Percentiles rank a stretch among this genome's conserved stretches.
Evolutionary conservation across 1,140 invertebrate genomes (phyloP).

Genomic region (Anoplolepis gracilipes): DNA sequence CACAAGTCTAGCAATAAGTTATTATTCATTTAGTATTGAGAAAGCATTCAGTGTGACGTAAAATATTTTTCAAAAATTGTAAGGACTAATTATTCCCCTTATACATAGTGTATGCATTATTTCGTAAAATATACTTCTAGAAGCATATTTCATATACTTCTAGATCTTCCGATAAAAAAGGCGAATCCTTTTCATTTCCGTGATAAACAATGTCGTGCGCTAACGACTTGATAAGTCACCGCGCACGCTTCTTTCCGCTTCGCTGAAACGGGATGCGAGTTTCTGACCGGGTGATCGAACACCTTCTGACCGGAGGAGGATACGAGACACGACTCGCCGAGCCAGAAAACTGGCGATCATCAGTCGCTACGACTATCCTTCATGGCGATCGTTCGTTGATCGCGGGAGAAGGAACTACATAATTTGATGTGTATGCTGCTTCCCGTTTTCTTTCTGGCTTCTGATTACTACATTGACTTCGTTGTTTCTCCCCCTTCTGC

Average conservation of each 20-base stretch:
- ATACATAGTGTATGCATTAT: background rate
- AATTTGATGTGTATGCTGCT: conserved; percentile 27
- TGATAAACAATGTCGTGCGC: background rate
- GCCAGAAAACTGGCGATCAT: background rate
- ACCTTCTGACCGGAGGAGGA: background rate
- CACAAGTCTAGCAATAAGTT: background rate
- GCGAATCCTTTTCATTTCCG: conserved; percentile 12
- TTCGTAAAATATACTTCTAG: no score
- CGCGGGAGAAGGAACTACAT: background rate
- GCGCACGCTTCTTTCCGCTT: conserved; percentile 1
- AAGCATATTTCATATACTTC: background rate
- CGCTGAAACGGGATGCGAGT: conserved; percentile 3
- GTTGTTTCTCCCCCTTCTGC: background rate
- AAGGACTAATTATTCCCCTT: background rate
- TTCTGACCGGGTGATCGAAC: conserved; percentile 9
- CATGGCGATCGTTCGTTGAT: conserved; percentile 11
- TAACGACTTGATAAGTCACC: conserved; percentile 34
- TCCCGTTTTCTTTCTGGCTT: conserved; percentile 28
- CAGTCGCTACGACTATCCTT: background rate
- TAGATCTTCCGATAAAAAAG: background rate
- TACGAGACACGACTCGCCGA: background rate
- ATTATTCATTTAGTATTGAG: background rate
- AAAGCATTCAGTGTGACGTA: conserved; percentile 16
- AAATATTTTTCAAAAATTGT: conserved; percentile 11
- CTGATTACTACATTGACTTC: background rate